Percentiles rank a stretch among this genome's conserved stretches.
Evolutionary conservation across 2,113 vertebrate species (phyloP).

Genomic region (Anoura caudifer): DNA sequence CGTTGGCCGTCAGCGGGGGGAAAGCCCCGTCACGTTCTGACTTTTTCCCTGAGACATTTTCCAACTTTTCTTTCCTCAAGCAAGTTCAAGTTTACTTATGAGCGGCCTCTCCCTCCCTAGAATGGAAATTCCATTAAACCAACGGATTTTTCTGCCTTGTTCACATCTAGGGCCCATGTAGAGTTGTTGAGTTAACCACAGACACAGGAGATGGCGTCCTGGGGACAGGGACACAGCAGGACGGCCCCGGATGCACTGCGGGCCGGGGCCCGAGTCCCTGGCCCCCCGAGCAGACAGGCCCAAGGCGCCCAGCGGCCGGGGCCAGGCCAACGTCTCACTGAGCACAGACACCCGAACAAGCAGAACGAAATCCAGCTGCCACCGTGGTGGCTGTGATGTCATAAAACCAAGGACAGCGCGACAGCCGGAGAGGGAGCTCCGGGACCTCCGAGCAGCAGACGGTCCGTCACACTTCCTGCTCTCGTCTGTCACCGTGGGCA

Average conservation of each 20-base stretch:
- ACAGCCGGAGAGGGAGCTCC: accelerated
- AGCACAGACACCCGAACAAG: accelerated
- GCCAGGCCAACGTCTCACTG: not conserved
- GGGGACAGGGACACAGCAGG: not conserved
- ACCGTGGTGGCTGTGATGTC: accelerated
- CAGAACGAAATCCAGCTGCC: accelerated
- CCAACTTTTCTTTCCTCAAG: not conserved
- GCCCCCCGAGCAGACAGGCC: not conserved
- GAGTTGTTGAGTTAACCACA: not conserved
- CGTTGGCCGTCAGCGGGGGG: not conserved
- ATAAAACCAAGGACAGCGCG: accelerated
- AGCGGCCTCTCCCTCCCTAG: not conserved
- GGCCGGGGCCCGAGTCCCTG: accelerated
- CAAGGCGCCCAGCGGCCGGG: too few relatives aligned
- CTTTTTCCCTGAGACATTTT: not conserved
- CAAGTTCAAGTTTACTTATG: not conserved
- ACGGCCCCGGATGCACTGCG: accelerated
- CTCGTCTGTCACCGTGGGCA: accelerated
- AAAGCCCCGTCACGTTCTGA: too few relatives aligned
- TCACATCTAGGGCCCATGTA: not conserved
- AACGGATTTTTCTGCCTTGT: not conserved
- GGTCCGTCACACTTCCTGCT: accelerated
- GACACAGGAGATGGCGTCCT: not conserved
- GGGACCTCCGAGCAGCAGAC: accelerated
- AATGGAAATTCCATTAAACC: not conserved